Conservation (phyloP, 2,113 vertebrate species). For the Xiphophorus maculatus region DNA sequence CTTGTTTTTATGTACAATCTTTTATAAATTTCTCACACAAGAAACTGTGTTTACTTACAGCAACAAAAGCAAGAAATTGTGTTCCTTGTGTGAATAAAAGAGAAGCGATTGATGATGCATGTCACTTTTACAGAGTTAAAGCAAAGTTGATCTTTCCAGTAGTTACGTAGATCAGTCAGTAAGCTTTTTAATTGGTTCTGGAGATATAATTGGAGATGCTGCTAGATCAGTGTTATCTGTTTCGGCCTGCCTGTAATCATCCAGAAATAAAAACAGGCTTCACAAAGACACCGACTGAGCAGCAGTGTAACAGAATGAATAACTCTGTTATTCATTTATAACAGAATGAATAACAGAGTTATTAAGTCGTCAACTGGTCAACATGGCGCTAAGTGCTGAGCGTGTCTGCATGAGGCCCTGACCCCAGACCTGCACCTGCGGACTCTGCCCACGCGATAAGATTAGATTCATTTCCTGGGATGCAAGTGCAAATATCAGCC, state of each 20-base stretch:
- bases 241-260: not conserved
- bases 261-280: not conserved
- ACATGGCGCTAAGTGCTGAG: constrained; percentile 34
- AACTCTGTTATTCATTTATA: no score
- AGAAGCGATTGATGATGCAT: not conserved
- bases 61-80: no score
- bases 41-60: no score
- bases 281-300: not conserved
- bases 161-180: not conserved
- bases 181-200: not conserved
- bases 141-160: not conserved
- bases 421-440: constrained; percentile 59
- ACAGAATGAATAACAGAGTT: not conserved
- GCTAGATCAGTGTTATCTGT: not conserved
- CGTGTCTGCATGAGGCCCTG: constrained; percentile 47
- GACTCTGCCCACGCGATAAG: constrained; percentile 83
- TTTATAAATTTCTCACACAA: no score
- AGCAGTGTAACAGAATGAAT: not conserved
- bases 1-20: no score
- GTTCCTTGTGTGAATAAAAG: not conserved
- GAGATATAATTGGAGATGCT: not conserved
- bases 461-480: constrained; percentile 56
- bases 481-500: constrained; percentile 42
- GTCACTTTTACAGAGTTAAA: not conserved
- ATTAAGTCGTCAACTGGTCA: not conserved